Percentiles rank a stretch among this genome's conserved stretches.
These are phyloP conservation scores for Geopemphigus sp. DNA, from an alignment of 1,140 invertebrate species.

Conservation along the genomic window DNA sequence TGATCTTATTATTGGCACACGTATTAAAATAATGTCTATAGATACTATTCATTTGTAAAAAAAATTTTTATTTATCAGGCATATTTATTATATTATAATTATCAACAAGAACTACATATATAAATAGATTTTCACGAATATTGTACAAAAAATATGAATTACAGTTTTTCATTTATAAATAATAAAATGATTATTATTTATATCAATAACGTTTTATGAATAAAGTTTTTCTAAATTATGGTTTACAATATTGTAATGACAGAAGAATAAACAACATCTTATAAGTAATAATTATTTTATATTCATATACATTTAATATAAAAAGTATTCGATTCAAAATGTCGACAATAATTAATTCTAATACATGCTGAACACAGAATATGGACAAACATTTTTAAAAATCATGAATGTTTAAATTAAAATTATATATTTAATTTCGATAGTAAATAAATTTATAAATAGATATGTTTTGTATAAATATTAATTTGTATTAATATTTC, in stretches of 20 bases:
- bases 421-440: no score
- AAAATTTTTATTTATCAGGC: no score
- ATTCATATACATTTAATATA: neutral
- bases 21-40: neutral
- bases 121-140: no score
- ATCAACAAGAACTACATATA: no score
- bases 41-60: neutral
- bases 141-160: no score
- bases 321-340: no score
- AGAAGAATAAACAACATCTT: neutral
- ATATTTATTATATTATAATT: no score
- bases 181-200: no score
- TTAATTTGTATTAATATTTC: neutral
- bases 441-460: no score
- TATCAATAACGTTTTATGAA: neutral
- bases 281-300: constrained; percentile 1
- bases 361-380: neutral
- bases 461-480: neutral
- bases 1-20: neutral
- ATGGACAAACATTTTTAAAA: no score
- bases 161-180: no score
- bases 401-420: no score
- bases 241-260: neutral
- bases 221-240: neutral
- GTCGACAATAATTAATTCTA: neutral